A percentile compares a stretch with the other conserved stretches of the same genome.
Evolutionary conservation across 2,888 invertebrate genomes (phyloP).

Genomic region (Serrognathus titanus): DNA sequence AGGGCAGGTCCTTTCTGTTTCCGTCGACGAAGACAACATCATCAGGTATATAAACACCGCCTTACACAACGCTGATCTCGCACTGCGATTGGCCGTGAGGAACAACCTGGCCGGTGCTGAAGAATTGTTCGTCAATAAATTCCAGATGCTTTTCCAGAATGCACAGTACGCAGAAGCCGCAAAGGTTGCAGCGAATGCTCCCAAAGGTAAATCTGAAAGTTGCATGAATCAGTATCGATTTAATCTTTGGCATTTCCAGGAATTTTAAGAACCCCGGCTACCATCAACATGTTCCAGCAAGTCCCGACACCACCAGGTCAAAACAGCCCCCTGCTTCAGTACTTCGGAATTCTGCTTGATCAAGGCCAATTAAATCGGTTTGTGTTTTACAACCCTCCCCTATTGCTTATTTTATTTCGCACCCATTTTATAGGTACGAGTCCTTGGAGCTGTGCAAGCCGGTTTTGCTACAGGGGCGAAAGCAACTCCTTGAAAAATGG

Average conservation of each 20-base stretch:
- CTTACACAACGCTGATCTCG: constrained; percentile 94
- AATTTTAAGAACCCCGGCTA: constrained; percentile 94
- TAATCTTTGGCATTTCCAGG: constrained; percentile 41
- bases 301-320: constrained; percentile 92
- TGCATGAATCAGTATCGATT: too few species aligned
- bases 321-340: constrained; percentile 94
- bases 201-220: constrained; percentile 75
- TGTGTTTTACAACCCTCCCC: not conserved
- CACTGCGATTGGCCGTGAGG: constrained; percentile 88
- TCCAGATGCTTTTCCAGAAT: constrained; percentile 93
- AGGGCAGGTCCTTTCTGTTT: constrained; percentile 93
- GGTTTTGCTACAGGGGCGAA: constrained; percentile 91
- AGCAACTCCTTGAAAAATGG: constrained; percentile 97
- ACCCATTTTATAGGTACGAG: constrained; percentile 63
- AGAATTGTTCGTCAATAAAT: constrained; percentile 95
- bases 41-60: constrained; percentile 96
- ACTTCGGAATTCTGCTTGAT: constrained; percentile 97
- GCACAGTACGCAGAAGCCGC: constrained; percentile 97
- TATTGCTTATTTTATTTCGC: not conserved
- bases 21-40: constrained; percentile 98
- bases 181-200: constrained; percentile 96
- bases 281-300: constrained; percentile 98
- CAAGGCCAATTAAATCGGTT: constrained; percentile 94
- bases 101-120: constrained; percentile 95
- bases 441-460: constrained; percentile 97